Base-by-base conservation (phyloP, 2,797 vertebrate genomes). In the Eulemur coronatus region DNA sequence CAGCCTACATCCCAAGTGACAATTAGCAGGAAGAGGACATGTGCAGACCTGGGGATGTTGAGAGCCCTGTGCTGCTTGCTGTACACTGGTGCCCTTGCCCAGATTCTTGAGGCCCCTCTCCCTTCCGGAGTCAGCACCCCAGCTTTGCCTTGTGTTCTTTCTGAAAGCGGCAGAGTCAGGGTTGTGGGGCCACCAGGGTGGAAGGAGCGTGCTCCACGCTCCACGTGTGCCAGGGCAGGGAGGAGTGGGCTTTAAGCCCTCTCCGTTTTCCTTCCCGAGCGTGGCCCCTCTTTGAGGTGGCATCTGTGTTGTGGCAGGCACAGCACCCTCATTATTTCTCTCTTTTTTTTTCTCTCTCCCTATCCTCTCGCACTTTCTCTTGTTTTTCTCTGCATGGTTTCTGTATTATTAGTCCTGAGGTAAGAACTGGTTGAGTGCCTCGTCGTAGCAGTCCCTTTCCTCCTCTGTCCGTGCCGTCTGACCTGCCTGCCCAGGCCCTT, bases 331-430 rank as follows among this genome's bases (percentile, higher is more conserved):
- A 91, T 91, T 43, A 69, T 72, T 61, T 95, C 70, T 92, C 72
- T 89, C 95, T 97, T 88, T 94, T 78, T 97, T 89, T 79, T 98
- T 97, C 89, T 97, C 97, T 98, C 95, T 98, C 96, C 92, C 97
- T 97, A 97, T 92, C 28, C 48, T 84, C 96, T 93, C 12, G 28
- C 50, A 92, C 94, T 98, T 97, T 98, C 98, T 98, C 98, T 98
- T 97, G 97, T 98, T 97, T 97, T 97, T 98, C 96, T 98, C 98
- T 98, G 97, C 98, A 98, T 98, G 98, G 98, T 98, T 98, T 98
- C 98, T 98, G 96, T 98, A 94, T 98, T 97, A 81, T 94, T 98
- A 98, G 98, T 61, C 96, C 97, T 86, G 98, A 99, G 98, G 98
- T 99, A 99, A 99, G 98, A 98, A 95, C 80, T 52, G 92, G 97